Evolutionary conservation across 2,113 vertebrate genomes (phyloP).

Genomic region (Mesocricetus auratus): DNA sequence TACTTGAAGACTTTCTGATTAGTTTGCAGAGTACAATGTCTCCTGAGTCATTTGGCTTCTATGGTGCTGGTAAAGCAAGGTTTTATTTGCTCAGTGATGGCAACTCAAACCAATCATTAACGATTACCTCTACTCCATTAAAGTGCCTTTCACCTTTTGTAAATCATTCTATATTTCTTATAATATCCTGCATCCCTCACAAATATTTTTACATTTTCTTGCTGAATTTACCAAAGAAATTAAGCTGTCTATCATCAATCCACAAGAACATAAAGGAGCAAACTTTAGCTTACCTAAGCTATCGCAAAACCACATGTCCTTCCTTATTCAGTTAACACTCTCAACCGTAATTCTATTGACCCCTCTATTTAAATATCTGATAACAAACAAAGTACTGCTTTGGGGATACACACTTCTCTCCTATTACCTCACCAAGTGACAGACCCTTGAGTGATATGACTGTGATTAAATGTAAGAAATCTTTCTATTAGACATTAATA

Average conservation of each 20-base stretch:
- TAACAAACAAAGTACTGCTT: background rate
- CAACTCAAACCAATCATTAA: background rate
- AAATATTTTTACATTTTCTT: background rate
- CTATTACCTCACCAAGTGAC: background rate
- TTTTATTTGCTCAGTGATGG: background rate
- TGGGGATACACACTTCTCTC: background rate
- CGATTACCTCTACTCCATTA: background rate
- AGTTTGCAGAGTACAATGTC: background rate
- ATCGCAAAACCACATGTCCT: background rate
- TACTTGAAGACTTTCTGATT: background rate
- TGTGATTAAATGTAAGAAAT: background rate
- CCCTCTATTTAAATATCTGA: background rate
- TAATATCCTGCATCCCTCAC: background rate
- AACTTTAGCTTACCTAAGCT: slow-evolving; percentile 4
- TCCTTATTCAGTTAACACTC: background rate
- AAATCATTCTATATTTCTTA: background rate
- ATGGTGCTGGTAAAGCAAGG: background rate
- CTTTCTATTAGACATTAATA: background rate
- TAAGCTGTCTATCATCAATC: background rate
- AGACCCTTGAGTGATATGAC: background rate
- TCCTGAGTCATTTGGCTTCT: background rate
- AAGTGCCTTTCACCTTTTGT: background rate
- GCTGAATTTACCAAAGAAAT: slow-evolving; percentile 5
- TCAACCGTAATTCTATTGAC: background rate
- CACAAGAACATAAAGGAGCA: background rate